Conservation (phyloP, 2,888 invertebrate species). For the Nezara viridula region DNA sequence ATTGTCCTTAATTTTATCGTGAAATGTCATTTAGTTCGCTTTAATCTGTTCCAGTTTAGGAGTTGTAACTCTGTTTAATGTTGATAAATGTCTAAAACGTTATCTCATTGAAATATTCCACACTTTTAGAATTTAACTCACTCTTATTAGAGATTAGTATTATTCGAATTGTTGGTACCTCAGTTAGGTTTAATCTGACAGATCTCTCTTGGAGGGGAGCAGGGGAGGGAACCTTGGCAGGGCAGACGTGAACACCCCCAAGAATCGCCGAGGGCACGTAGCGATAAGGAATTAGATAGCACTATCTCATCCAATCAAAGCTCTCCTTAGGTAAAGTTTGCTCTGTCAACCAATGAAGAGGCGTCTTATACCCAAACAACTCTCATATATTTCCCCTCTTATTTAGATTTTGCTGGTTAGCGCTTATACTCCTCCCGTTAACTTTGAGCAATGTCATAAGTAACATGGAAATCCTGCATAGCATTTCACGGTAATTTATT, state of each 20-base stretch:
- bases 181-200: not conserved
- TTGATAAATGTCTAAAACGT: too few species aligned
- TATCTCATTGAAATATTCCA: not conserved
- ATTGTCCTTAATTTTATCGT: too few species aligned
- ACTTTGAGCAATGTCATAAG: too few species aligned
- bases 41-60: too few species aligned
- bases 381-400: not conserved
- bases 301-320: constrained; percentile 27
- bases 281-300: constrained; percentile 30
- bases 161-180: not conserved
- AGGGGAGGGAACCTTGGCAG: not conserved
- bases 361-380: not conserved
- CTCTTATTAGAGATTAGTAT: not conserved
- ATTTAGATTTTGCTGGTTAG: not conserved
- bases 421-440: not conserved
- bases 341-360: constrained; percentile 5
- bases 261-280: not conserved
- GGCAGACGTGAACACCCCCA: not conserved
- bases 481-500: too few species aligned
- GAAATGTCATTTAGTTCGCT: too few species aligned
- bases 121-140: not conserved
- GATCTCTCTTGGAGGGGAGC: not conserved
- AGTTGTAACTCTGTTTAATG: too few species aligned
- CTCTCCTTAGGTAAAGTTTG: constrained; percentile 22
- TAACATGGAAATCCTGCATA: too few species aligned